phyloP scores from a whole-genome alignment of 2,888 invertebrate species.

The Craniophora ligustri region DNA sequence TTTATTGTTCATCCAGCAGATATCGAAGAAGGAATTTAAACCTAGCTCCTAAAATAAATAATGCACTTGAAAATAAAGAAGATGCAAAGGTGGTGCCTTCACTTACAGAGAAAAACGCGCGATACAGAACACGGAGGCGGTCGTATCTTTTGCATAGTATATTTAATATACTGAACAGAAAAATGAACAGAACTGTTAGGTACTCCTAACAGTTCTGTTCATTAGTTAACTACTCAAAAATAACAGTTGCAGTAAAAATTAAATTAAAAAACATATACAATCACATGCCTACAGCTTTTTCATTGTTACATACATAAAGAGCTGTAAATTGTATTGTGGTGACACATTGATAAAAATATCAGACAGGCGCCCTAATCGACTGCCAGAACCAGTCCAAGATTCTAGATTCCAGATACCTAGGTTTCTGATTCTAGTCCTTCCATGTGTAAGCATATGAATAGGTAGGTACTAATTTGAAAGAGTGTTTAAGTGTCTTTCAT shows the following conservation, averaged over 20 bases:
- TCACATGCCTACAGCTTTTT: too few relatives aligned
- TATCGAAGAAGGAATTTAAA: constrained; percentile 63
- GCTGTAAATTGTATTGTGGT: too few relatives aligned
- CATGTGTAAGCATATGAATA: too few relatives aligned
- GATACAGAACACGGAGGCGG: constrained; percentile 65
- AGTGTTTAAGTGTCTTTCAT: too few relatives aligned
- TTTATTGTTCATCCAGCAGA: constrained; percentile 24
- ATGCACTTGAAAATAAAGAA: constrained; percentile 43
- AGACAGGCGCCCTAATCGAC: too few relatives aligned
- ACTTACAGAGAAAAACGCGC: constrained; percentile 58
- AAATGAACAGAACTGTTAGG: constrained; percentile 55
- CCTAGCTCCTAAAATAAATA: constrained; percentile 48
- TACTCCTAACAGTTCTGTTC: too few relatives aligned
- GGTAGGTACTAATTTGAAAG: too few relatives aligned
- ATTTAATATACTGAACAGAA: constrained; percentile 69
- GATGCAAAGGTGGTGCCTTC: constrained; percentile 47
- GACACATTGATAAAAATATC: too few relatives aligned
- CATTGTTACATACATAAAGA: too few relatives aligned
- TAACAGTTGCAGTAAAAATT: constrained; percentile 17
- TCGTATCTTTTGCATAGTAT: constrained; percentile 68
- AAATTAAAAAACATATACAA: constrained; percentile 19
- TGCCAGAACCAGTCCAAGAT: too few relatives aligned
- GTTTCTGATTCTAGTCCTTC: too few relatives aligned
- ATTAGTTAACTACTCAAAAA: constrained; percentile 41
- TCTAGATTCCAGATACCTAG: too few relatives aligned